Base-by-base conservation (phyloP, 2,113 vertebrate genomes). In the Bostrychus sinensis region DNA sequence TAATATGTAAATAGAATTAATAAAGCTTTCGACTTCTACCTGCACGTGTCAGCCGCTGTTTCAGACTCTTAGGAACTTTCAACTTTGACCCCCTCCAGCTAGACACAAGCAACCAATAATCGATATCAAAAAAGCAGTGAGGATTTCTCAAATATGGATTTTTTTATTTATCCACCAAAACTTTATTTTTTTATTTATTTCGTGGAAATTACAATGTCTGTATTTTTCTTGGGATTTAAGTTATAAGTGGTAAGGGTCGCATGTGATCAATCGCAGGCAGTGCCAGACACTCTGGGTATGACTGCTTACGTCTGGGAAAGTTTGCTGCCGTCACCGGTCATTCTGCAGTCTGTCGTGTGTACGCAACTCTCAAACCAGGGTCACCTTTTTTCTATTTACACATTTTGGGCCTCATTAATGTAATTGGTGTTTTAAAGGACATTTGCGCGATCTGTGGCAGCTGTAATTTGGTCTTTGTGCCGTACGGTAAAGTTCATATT, bases 1-100 rank as follows among this genome's bases (percentile, higher is more conserved):
- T 13, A 13, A 25, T 0, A 38, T 5, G 2, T 11, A 0, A 13
- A 0, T 4, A 6, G 4, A 14, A 1, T 4, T 42, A 1, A 39
- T 10, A 1, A 7, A 11, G 75, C 65, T 81, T 57, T 75, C 75
- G 9, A 2, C 37, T 72, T 72, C 26, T 12, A 32, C 16, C 48
- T 13, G 50, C 89, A 91, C 91, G 89, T 91, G 91, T 72, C 68
- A 70, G 10, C 70, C 80, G 78, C 69, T 25, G 25, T 82, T 62
- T 68, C 66, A 41, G 28, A 66, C 3, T n/a, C 1, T 2, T 17
- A 36, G 5, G 64, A 87, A 76, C 86, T 84, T 67, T 86, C 68
- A 86, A 70, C 88, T 86, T 81, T 80, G 37, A 75, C 56, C 80
- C 58, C 0, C 38, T 1, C 1, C 0, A n/a, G 10, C 8, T 39